Evolutionary conservation across 2,797 vertebrate species (phyloP), one percentile per base, ranked within the genome.

Genomic region (Hirundo rustica): DNA sequence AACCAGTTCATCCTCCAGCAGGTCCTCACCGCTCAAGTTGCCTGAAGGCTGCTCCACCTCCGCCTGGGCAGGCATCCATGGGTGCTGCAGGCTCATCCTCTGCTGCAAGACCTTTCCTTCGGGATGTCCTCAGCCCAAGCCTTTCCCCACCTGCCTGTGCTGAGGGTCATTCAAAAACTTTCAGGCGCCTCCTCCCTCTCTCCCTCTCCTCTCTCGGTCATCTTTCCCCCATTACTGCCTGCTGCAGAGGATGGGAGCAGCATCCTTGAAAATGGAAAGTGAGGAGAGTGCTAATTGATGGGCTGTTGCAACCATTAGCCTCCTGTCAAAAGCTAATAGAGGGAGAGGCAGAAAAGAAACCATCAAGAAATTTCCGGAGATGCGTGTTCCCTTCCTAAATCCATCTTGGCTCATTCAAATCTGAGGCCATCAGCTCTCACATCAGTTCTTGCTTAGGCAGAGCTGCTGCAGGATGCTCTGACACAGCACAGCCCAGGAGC

Each of bases 51-150:
- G 85, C 54, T 96, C 94, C 29, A 4, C 6, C 1, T 75, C 85
- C 0, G 1, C 34, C 21, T 0, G 75, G 45, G 45, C 34, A 29
- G 85, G 75, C 82, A 94, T 45, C 96, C 95, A 96, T 10, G 94
- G 95, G 75, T 96, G 95, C 72, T 91, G 92, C 65, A 96, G 84
- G 55, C 85, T 96, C 96, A 96, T 95, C 73, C 79, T 92, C 34
- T 5, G 29, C 60, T 55, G 60, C 14, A 2, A 44, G 34, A 77
- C 50, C 34, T 62, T 64, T 23, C n/a, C 80, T 64, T 38, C 58
- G 82, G 14, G 20, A 65, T 11, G 5, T 13, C 32, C 45, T 92
- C 70, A 71, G 25, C 7, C 30, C 30, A 26, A 95, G 61, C 13
- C 50, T 61, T 85, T 65, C 38, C 2, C 25, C 53, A 45, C n/a